Conservation (phyloP, 2,888 invertebrate genomes). For the Melanotus villosus region DNA sequence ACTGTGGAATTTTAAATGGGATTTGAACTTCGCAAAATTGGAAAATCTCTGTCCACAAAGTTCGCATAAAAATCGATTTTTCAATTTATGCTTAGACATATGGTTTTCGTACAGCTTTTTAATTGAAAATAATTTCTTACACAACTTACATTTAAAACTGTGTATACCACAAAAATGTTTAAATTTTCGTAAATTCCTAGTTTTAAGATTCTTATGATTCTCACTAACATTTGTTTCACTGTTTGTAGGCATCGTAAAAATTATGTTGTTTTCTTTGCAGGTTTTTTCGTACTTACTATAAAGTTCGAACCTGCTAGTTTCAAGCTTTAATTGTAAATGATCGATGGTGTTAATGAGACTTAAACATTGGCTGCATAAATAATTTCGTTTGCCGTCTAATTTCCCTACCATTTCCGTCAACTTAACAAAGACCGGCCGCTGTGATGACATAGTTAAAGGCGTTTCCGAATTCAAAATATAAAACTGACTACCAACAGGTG, state of each 20-base stretch:
- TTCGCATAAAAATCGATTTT: slow-evolving; percentile 61
- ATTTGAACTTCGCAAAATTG: slow-evolving; percentile 53
- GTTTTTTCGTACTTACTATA: slow-evolving; percentile 60
- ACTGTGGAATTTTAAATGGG: slow-evolving; percentile 49
- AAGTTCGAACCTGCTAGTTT: slow-evolving; percentile 60
- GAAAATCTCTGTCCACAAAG: slow-evolving; percentile 60
- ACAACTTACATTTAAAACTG: slow-evolving; percentile 60
- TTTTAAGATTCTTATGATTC: slow-evolving; percentile 36
- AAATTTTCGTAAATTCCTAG: slow-evolving; percentile 41
- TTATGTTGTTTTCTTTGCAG: slow-evolving; percentile 52
- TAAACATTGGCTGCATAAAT: slow-evolving; percentile 66
- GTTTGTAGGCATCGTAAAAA: not conserved
- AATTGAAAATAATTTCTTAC: slow-evolving; percentile 60
- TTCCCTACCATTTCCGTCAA: slow-evolving; percentile 58
- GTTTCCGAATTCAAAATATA: slow-evolving; percentile 62
- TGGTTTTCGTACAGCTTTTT: slow-evolving; percentile 59
- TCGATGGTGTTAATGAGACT: slow-evolving; percentile 66
- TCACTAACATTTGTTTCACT: slow-evolving; percentile 17
- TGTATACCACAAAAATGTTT: slow-evolving; percentile 48
- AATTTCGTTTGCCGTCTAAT: slow-evolving; percentile 54
- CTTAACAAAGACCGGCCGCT: slow-evolving; percentile 62
- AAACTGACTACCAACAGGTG: slow-evolving; percentile 63
- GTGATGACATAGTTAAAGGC: slow-evolving; percentile 65
- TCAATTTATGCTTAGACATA: slow-evolving; percentile 58
- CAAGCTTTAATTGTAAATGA: slow-evolving; percentile 64